Evolutionary conservation across 2,113 vertebrate genomes (phyloP), one percentile per base, ranked within the genome.

Genomic region (Macaca mulatta): DNA sequence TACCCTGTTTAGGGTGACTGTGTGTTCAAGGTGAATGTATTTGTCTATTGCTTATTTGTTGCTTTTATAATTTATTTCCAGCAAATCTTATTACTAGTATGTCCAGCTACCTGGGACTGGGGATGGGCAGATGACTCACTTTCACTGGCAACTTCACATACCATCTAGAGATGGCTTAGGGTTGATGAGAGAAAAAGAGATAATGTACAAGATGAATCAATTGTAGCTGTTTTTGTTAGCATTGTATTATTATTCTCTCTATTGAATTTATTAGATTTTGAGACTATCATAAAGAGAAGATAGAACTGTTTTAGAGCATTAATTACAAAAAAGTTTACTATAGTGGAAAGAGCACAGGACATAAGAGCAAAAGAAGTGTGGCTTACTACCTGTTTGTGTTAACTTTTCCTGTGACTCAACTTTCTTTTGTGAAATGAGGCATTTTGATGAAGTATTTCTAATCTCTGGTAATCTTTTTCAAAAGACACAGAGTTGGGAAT

Each of bases 221-320:
- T 69, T 89, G 3, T 83, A 48, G 48, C 30, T 50, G 35, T 55
- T 92, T 5, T 72, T 81, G 23, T 59, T 74, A 64, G 64, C 78
- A 32, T 30, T 64, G 2, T 67, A 10, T 70, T 90, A 90, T 57
- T 72, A 72, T 40, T 50, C 50, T 80, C 30, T 74, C n/a, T 52
- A 61, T 93, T 90, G 16, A 80, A 50, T 45, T 74, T 90, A 61
- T 80, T 90, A 64, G 61, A 85, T 90, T 79, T 96, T 86, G n/a
- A 96, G n/a, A 85, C 80, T 43, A 5, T 74, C 57, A 40, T n/a
- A 59, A 89, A 88, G 50, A 80, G 32, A 77, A 35, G 75, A 85
- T 43, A 69, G 35, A 23, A 40, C 22, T 83, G 48, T 85, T 90
- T 77, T 64, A 85, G 70, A 27, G 22, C 43, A 38, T 86, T 79